Percentiles rank a stretch among this genome's conserved stretches.
phyloP scores from a whole-genome alignment of 2,113 vertebrate species.

The Damaliscus lunatus region DNA sequence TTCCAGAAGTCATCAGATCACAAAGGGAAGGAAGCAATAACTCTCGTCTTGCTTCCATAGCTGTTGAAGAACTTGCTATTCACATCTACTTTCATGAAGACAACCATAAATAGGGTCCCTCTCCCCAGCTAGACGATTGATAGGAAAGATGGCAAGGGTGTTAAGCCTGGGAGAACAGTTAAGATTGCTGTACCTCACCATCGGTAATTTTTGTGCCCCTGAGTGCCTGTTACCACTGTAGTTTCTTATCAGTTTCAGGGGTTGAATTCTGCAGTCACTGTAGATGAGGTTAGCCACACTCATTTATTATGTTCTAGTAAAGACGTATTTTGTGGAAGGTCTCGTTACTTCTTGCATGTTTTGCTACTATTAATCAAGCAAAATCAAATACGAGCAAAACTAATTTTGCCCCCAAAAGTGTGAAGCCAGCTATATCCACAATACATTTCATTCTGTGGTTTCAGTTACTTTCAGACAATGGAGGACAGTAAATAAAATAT shows the following conservation, averaged over 20 bases:
- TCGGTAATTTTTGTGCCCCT: background rate
- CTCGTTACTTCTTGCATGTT: constrained; percentile 46
- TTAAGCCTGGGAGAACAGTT: too few relatives aligned
- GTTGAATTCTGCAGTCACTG: background rate
- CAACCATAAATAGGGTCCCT: background rate
- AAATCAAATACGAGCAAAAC: constrained; percentile 49
- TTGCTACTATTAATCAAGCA: constrained; percentile 52
- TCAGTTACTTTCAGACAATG: background rate
- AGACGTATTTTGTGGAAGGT: constrained; percentile 32
- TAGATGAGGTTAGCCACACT: background rate
- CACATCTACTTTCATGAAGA: background rate
- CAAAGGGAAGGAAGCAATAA: background rate
- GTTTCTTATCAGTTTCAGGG: background rate
- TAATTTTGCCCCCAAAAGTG: constrained; percentile 27
- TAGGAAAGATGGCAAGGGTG: background rate
- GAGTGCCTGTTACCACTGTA: background rate
- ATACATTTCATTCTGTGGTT: background rate
- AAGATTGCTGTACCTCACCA: too few relatives aligned
- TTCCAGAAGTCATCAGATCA: constrained; percentile 19
- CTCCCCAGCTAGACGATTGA: background rate
- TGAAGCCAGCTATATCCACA: background rate
- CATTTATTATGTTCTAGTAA: constrained; percentile 37
- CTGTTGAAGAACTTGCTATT: background rate
- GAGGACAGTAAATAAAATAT: constrained; percentile 26
- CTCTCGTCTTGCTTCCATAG: background rate